These are phyloP conservation scores for Trematomus bernacchii DNA, from an alignment of 2,797 vertebrate genomes.

Conservation along the genomic window DNA sequence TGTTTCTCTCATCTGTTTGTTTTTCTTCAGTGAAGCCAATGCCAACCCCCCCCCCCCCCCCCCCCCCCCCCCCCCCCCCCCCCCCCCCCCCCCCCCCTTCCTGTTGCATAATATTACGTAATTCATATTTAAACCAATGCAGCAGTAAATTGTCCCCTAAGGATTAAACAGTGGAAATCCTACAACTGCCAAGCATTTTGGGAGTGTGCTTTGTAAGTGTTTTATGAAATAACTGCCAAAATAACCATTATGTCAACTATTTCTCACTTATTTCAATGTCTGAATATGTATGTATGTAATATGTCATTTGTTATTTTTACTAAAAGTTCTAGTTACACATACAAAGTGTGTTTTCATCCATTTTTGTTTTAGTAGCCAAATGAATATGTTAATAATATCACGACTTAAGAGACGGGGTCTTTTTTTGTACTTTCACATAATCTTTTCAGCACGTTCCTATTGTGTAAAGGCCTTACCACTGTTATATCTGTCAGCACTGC, in stretches of 20 bases:
- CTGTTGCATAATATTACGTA: constrained; percentile 53
- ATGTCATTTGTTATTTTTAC: background rate
- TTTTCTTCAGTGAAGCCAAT: constrained; percentile 32
- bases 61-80: constrained; percentile 5
- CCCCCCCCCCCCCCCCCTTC: background rate
- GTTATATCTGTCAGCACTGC: too few species aligned
- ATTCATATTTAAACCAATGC: constrained; percentile 45
- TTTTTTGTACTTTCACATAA: too few species aligned
- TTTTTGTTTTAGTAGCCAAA: too few species aligned
- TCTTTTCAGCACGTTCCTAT: too few species aligned
- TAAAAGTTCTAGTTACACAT: too few species aligned
- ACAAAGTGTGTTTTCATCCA: too few species aligned
- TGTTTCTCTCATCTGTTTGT: constrained; percentile 52
- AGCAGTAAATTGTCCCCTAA: constrained; percentile 31
- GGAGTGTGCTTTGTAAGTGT: constrained; percentile 22
- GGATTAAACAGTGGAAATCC: constrained; percentile 39
- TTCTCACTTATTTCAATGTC: background rate
- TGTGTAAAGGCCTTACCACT: too few species aligned
- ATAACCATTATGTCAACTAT: background rate
- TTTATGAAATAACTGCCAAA: constrained; percentile 20
- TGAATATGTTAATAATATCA: too few species aligned
- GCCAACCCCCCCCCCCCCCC: constrained; percentile 7
- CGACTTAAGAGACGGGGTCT: too few species aligned
- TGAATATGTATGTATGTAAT: background rate
- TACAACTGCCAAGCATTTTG: constrained; percentile 29